These are phyloP conservation scores for Microtus ochrogaster DNA, from an alignment of 2,113 vertebrate species.

Conservation along the genomic window DNA sequence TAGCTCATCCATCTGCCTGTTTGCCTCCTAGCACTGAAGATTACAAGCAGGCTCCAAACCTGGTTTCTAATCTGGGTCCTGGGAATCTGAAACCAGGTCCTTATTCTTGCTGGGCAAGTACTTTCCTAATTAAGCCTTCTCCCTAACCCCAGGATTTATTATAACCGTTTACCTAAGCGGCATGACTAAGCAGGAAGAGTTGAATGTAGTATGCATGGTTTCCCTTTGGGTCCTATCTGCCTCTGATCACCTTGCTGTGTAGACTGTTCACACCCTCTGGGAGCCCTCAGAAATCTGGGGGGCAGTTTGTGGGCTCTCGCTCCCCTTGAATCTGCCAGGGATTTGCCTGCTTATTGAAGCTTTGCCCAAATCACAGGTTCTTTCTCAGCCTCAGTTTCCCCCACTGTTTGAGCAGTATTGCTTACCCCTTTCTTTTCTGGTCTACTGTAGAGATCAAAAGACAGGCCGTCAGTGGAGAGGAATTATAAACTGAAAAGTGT, in stretches of 20 bases:
- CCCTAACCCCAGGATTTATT: background rate
- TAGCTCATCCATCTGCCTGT: background rate
- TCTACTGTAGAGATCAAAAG: constrained; percentile 56
- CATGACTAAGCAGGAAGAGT: background rate
- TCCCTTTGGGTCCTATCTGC: background rate
- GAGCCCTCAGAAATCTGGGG: background rate
- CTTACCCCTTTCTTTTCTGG: background rate
- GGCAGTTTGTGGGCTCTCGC: background rate
- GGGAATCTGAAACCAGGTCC: background rate
- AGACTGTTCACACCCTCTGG: background rate
- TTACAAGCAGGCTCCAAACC: background rate
- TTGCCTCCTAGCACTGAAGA: background rate
- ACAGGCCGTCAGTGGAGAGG: constrained; percentile 42
- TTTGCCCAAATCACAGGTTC: background rate
- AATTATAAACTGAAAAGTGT: constrained; percentile 12
- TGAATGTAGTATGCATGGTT: background rate
- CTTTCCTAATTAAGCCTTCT: background rate
- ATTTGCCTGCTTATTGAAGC: background rate
- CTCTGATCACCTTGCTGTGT: background rate
- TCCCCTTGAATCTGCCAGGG: background rate
- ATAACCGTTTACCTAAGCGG: background rate
- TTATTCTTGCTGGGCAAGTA: background rate
- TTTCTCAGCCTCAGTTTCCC: constrained; percentile 60
- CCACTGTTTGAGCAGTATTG: background rate
- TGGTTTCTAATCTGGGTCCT: background rate